Percentiles rank a stretch among this genome's conserved stretches.
phyloP scores from a whole-genome alignment of 2,797 vertebrate species.

The Neostethus bicornis region DNA sequence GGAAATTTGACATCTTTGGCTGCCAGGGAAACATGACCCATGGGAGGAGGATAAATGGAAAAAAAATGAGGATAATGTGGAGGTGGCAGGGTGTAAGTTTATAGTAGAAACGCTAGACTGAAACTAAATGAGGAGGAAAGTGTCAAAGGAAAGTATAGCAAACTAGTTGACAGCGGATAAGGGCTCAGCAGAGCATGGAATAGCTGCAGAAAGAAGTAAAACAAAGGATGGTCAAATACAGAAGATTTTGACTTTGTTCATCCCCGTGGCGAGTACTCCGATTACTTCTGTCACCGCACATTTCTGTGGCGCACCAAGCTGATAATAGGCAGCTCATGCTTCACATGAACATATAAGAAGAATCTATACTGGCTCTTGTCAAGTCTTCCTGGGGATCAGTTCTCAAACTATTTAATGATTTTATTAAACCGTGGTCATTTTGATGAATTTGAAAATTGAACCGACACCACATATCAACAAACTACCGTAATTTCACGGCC shows the following conservation, averaged over 20 bases:
- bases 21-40: slow-evolving; percentile 39
- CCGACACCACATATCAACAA: too few relatives aligned
- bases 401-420: too few relatives aligned
- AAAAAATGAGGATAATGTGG: slow-evolving; percentile 44
- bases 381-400: too few relatives aligned
- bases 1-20: slow-evolving; percentile 46
- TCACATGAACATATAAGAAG: not conserved
- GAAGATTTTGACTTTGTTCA: not conserved
- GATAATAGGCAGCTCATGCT: not conserved
- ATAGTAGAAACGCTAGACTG: slow-evolving; percentile 51
- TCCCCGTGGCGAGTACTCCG: slow-evolving; percentile 4
- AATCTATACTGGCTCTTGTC: too few relatives aligned
- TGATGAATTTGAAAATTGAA: too few relatives aligned
- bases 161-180: slow-evolving; percentile 34
- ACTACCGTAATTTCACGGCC: too few relatives aligned
- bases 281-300: not conserved
- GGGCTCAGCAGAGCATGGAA: slow-evolving; percentile 23
- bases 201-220: slow-evolving; percentile 6
- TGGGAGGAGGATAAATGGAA: slow-evolving; percentile 45
- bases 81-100: slow-evolving; percentile 50
- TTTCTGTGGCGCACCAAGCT: not conserved
- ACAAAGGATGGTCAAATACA: slow-evolving; percentile 15
- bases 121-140: slow-evolving; percentile 54
- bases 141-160: slow-evolving; percentile 44
- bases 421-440: too few relatives aligned